Percentiles rank a stretch among this genome's conserved stretches.
phyloP scores from a whole-genome alignment of 2,888 invertebrate species.

The Latheticus oryzae region DNA sequence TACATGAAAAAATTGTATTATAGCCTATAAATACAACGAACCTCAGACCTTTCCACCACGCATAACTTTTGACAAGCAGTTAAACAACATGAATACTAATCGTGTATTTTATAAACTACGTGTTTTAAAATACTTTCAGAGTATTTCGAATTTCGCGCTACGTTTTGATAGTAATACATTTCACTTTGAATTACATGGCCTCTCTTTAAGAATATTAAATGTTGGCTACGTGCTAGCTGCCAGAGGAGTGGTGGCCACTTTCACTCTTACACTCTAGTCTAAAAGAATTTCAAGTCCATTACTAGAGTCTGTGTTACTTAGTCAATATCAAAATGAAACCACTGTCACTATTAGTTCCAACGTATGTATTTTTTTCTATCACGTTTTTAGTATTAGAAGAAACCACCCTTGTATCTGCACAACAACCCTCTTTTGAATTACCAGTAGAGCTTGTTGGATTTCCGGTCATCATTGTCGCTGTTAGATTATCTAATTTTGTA shows the following conservation, averaged over 20 bases:
- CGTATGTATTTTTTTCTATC: slow-evolving; percentile 30
- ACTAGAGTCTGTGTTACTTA: slow-evolving; percentile 38
- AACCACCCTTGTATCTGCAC: slow-evolving; percentile 48
- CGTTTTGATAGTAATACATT: slow-evolving; percentile 16
- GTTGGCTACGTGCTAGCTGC: slow-evolving; percentile 36
- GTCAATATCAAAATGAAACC: slow-evolving; percentile 30
- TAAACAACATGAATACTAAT: too few relatives aligned
- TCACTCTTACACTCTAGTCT: slow-evolving; percentile 57
- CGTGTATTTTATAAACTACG: background rate
- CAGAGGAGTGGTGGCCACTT: slow-evolving; percentile 61
- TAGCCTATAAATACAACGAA: too few relatives aligned
- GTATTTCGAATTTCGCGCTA: slow-evolving; percentile 22
- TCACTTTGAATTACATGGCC: slow-evolving; percentile 27
- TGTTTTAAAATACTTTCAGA: slow-evolving; percentile 2
- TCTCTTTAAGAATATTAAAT: slow-evolving; percentile 30
- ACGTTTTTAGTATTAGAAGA: slow-evolving; percentile 43
- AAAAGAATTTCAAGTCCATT: slow-evolving; percentile 43
- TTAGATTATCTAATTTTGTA: slow-evolving; percentile 82
- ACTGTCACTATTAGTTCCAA: slow-evolving; percentile 21
- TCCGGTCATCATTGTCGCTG: slow-evolving; percentile 83
- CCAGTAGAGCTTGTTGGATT: slow-evolving; percentile 89
- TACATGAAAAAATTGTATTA: too few relatives aligned
- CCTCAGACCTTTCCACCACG: too few relatives aligned
- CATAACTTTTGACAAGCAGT: too few relatives aligned
- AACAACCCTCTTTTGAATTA: slow-evolving; percentile 74